These are phyloP conservation scores for Coilia nasus DNA, from an alignment of 2,797 vertebrate species.

Conservation along the genomic window DNA sequence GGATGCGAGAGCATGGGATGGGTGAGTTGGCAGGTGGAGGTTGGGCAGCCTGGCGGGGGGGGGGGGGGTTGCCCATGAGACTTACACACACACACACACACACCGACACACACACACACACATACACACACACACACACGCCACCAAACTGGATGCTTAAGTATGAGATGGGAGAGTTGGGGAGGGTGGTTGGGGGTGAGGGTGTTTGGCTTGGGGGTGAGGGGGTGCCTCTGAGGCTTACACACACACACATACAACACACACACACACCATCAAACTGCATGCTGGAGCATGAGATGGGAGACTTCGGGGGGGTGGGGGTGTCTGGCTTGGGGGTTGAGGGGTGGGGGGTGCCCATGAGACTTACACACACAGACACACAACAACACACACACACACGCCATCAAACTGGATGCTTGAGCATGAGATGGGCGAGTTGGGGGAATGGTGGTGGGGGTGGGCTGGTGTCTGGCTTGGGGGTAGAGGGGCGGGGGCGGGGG, in stretches of 20 bases:
- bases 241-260: background rate
- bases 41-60: no score
- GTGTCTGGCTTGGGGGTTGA: background rate
- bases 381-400: background rate
- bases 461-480: slow-evolving; percentile 52
- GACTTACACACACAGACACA: no score
- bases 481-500: slow-evolving; percentile 25
- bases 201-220: background rate
- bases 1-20: no score
- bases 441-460: background rate
- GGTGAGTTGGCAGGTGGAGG: no score
- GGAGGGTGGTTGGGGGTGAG: background rate
- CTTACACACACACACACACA: no score
- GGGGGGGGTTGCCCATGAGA: no score
- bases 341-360: background rate
- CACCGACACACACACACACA: no score
- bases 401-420: no score
- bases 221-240: background rate
- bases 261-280: no score
- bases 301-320: background rate
- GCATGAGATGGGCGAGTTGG: no score
- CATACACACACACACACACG: background rate
- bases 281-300: no score
- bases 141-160: background rate
- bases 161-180: background rate